Conservation (phyloP, 2,797 vertebrate species). For the Glyptemys insculpta region DNA sequence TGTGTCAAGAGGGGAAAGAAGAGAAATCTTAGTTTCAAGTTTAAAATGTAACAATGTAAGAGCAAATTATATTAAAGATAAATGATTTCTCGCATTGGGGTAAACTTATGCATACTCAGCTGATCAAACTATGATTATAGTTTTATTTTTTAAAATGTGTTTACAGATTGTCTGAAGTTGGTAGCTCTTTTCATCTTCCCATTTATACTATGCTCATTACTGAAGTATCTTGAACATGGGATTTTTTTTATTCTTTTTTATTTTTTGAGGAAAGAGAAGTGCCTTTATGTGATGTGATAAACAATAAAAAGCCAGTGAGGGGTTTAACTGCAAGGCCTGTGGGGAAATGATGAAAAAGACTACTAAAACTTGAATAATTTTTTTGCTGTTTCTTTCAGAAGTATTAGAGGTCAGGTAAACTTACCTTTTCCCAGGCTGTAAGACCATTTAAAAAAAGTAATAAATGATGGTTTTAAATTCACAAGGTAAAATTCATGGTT, state of each 20-base stretch:
- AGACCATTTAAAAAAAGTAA: fast-evolving
- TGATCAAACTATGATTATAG: neutral
- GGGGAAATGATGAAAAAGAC: neutral
- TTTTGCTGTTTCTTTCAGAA: fast-evolving
- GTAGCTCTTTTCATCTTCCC: neutral
- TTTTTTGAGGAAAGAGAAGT: too few relatives aligned
- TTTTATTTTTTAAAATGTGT: neutral
- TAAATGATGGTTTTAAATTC: fast-evolving
- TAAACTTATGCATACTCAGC: neutral
- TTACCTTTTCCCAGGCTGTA: neutral
- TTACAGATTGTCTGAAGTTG: neutral
- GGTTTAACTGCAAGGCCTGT: fast-evolving
- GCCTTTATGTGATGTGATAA: fast-evolving
- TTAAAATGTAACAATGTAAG: neutral
- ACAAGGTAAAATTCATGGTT: fast-evolving
- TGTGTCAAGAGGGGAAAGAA: neutral
- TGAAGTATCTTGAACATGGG: neutral
- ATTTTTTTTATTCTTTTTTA: neutral
- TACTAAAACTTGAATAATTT: fast-evolving
- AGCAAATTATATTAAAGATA: neutral
- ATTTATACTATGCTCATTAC: neutral
- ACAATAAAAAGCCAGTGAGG: neutral
- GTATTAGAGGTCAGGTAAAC: fast-evolving
- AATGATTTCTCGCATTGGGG: neutral
- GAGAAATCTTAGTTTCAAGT: neutral